Evolutionary conservation across 2,797 vertebrate genomes (phyloP).

Genomic region (Microtus obscurus): DNA sequence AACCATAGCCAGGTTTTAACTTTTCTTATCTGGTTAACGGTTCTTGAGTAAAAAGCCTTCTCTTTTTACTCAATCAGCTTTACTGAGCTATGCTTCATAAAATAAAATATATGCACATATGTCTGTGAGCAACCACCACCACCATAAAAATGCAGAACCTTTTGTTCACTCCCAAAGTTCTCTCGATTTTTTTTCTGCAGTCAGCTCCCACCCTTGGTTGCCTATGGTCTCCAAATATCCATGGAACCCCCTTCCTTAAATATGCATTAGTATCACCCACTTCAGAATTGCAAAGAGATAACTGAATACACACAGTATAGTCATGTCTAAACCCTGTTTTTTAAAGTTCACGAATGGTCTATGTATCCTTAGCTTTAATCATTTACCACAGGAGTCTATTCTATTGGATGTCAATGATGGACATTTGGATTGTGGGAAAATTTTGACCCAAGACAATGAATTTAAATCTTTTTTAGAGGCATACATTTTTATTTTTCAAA

Average conservation of each 20-base stretch:
- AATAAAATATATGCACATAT: neutral
- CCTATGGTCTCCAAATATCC: neutral
- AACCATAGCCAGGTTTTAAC: neutral
- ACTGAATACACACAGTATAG: neutral
- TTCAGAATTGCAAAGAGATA: slow-evolving; percentile 31
- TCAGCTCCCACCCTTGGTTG: neutral
- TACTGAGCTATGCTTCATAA: neutral
- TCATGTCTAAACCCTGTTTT: slow-evolving; percentile 8
- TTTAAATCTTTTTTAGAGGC: neutral
- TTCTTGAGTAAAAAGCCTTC: slow-evolving; percentile 2
- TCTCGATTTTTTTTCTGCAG: neutral
- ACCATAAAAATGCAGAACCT: neutral
- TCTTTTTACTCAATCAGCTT: neutral
- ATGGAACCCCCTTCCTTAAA: neutral
- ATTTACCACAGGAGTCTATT: neutral
- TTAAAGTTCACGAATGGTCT: neutral
- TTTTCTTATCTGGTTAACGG: slow-evolving; percentile 7
- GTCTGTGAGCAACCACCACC: neutral
- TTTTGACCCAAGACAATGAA: slow-evolving; percentile 27
- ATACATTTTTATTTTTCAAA: slow-evolving; percentile 44
- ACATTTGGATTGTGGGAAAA: neutral
- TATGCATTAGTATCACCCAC: neutral
- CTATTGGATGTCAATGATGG: neutral
- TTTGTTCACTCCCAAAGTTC: neutral
- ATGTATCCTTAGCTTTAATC: slow-evolving; percentile 13